A percentile compares a stretch with the other conserved stretches of the same genome.
Conservation (phyloP, 2,888 invertebrate genomes). For the Argyra leucocephala region DNA sequence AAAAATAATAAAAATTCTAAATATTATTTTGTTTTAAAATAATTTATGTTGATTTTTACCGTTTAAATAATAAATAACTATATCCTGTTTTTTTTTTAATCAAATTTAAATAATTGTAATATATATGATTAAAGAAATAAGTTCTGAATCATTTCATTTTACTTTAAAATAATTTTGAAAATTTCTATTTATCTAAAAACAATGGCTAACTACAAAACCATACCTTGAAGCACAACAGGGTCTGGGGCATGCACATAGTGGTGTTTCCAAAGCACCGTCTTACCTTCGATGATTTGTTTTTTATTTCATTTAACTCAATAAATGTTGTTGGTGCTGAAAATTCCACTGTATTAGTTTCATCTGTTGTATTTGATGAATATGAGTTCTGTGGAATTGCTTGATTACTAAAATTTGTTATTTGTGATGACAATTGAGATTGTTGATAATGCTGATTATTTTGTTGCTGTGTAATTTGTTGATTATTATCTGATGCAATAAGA, state of each 20-base stretch:
- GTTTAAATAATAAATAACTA: too few species aligned
- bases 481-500: slow-evolving; percentile 21
- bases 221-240: slow-evolving; percentile 81
- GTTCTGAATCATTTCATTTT: not conserved
- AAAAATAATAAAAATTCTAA: too few species aligned
- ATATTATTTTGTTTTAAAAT: too few species aligned
- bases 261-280: slow-evolving; percentile 59
- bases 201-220: slow-evolving; percentile 38
- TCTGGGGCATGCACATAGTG: slow-evolving; percentile 67
- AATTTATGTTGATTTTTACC: too few species aligned
- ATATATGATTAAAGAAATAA: not conserved
- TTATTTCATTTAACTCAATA: slow-evolving; percentile 24
- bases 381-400: not conserved
- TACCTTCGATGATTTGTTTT: slow-evolving; percentile 48
- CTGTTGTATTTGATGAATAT: slow-evolving; percentile 11
- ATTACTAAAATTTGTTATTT: not conserved
- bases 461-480: slow-evolving; percentile 18
- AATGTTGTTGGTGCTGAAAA: slow-evolving; percentile 21
- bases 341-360: slow-evolving; percentile 25
- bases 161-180: not conserved
- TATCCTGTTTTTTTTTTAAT: too few species aligned
- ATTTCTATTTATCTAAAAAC: not conserved
- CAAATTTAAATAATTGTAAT: too few species aligned
- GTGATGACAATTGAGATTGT: slow-evolving; percentile 9
- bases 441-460: slow-evolving; percentile 18